phyloP scores from a whole-genome alignment of 2,113 vertebrate genomes.

The Erythrocercus mccallii region DNA sequence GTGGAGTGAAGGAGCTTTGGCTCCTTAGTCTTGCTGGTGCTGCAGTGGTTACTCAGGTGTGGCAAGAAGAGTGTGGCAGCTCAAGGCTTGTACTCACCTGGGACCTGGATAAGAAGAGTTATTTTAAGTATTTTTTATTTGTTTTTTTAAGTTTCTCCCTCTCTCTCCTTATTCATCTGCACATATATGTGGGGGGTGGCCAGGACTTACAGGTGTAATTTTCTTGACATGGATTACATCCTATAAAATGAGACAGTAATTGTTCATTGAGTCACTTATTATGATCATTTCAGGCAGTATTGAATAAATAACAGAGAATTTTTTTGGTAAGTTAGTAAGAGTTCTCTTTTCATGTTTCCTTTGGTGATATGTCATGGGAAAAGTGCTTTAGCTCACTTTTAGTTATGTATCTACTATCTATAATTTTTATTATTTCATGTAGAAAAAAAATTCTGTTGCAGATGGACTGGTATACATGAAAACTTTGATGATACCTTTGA shows the following conservation, averaged over 20 bases:
- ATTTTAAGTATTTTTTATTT: not conserved
- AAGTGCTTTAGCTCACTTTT: not conserved
- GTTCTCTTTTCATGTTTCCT: not conserved
- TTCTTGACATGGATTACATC: not conserved
- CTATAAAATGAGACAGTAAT: not conserved
- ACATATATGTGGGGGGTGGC: not conserved
- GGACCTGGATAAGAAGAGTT: not conserved
- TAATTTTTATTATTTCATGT: not conserved
- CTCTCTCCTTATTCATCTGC: not conserved
- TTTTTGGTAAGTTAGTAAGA: not conserved
- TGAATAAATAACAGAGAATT: not conserved
- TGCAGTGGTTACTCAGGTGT: not conserved
- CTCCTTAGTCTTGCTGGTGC: not conserved
- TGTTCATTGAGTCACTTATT: not conserved
- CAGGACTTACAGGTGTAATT: not conserved
- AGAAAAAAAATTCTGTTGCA: not conserved
- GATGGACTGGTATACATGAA: not conserved
- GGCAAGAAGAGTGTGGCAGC: not conserved
- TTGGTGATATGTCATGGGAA: not conserved
- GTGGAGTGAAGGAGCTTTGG: not conserved
- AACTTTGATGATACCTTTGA: not conserved
- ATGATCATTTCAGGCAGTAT: not conserved
- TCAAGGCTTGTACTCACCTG: not conserved
- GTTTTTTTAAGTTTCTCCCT: too few species aligned
- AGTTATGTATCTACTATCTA: not conserved